phyloP scores from a whole-genome alignment of 2,113 vertebrate species.

The Rhinoderma darwinii region DNA sequence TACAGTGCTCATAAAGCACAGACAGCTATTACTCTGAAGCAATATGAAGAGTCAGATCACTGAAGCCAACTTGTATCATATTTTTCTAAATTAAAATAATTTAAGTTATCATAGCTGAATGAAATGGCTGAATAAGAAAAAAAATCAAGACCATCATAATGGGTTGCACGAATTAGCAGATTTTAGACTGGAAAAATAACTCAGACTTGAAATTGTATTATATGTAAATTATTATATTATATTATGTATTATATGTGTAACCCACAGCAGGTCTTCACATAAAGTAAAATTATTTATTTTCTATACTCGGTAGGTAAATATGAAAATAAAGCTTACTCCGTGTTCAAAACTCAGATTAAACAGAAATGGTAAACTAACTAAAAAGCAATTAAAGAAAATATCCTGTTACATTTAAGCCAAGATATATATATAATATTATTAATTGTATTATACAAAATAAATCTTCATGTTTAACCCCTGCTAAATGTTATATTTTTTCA shows the following conservation, averaged over 20 bases:
- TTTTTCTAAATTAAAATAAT: conserved; percentile 34
- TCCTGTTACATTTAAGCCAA: too few relatives aligned
- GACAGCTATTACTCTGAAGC: conserved; percentile 62
- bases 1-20: conserved; percentile 55
- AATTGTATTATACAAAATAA: too few relatives aligned
- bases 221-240: too few relatives aligned
- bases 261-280: neutral
- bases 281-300: neutral
- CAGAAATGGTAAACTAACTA: too few relatives aligned
- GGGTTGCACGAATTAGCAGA: neutral
- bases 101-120: conserved; percentile 25
- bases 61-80: conserved; percentile 5
- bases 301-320: neutral
- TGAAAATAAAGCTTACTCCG: too few relatives aligned
- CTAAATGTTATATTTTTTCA: too few relatives aligned
- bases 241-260: neutral
- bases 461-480: too few relatives aligned
- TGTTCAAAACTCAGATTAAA: too few relatives aligned
- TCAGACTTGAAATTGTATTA: neutral
- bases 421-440: too few relatives aligned
- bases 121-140: conserved; percentile 14
- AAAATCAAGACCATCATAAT: neutral
- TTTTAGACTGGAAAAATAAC: neutral
- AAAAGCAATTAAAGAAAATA: too few relatives aligned
- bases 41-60: conserved; percentile 13